Evolutionary conservation across 1,140 invertebrate genomes (phyloP).

Genomic region (Bombyx mandarina): DNA sequence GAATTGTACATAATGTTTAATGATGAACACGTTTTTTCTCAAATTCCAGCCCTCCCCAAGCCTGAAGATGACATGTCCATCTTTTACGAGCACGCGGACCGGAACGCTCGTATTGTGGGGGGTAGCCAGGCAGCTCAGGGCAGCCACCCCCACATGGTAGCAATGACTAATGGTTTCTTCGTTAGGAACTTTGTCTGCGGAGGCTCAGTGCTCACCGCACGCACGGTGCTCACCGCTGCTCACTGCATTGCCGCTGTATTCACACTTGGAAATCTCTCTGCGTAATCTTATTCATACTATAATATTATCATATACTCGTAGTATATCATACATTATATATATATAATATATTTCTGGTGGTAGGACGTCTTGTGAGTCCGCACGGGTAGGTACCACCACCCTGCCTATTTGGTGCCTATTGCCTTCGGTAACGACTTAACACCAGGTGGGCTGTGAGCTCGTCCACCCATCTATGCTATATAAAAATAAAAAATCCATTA

Average conservation of each 20-base stretch:
- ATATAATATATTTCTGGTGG: no score
- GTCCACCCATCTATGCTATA: no score
- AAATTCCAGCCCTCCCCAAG: conserved; percentile 3
- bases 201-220: conserved; percentile 29
- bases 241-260: conserved; percentile 39
- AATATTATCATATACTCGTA: no score
- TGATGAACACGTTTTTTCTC: neutral
- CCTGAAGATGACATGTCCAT: conserved; percentile 23
- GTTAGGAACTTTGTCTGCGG: conserved; percentile 36
- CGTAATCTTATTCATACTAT: conserved; percentile 11
- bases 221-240: conserved; percentile 44
- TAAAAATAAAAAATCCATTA: no score
- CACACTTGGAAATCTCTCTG: conserved; percentile 17
- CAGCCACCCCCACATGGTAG: conserved; percentile 37
- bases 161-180: conserved; percentile 22
- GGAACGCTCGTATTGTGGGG: conserved; percentile 32
- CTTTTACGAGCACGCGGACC: conserved; percentile 34
- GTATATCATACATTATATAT: no score
- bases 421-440: no score
- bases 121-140: conserved; percentile 18
- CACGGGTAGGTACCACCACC: no score
- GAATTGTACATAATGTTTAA: neutral
- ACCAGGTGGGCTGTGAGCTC: no score
- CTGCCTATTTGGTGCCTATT: no score
- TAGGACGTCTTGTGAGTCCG: no score